phyloP scores from a whole-genome alignment of 2,113 vertebrate genomes.

The Myiopsitta monachus region DNA sequence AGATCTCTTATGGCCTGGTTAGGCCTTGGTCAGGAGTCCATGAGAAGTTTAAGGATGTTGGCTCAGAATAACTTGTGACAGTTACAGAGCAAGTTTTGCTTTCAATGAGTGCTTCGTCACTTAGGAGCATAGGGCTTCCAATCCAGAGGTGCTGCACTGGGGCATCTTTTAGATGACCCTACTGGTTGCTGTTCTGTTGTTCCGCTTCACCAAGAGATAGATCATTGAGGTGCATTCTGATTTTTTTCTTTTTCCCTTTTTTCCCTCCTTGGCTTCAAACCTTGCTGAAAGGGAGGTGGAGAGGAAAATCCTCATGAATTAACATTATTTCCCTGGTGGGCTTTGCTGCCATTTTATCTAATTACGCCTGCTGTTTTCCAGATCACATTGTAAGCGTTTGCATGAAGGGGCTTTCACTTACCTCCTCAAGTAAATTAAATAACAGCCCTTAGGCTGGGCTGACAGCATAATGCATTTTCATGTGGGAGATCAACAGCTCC shows the following conservation, averaged over 20 bases:
- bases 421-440: slow-evolving; percentile 71
- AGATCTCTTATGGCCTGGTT: background rate
- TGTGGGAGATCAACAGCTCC: slow-evolving; percentile 64
- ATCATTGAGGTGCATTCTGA: background rate
- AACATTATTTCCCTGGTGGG: slow-evolving; percentile 60
- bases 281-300: slow-evolving; percentile 48
- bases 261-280: background rate
- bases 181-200: background rate
- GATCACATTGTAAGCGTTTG: slow-evolving; percentile 68
- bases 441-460: slow-evolving; percentile 66
- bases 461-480: slow-evolving; percentile 62
- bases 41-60: background rate
- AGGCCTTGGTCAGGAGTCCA: background rate
- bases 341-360: slow-evolving; percentile 68
- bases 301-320: slow-evolving; percentile 57
- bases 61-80: background rate
- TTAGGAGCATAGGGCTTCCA: background rate
- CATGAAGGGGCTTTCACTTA: slow-evolving; percentile 70
- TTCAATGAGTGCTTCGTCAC: background rate
- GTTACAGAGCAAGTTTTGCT: background rate
- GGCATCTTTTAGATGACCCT: background rate
- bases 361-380: slow-evolving; percentile 68
- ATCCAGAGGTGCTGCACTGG: background rate
- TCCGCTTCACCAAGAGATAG: background rate
- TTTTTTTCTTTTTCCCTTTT: background rate